A percentile compares a stretch with the other conserved stretches of the same genome.
These are phyloP conservation scores for Rapana venosa DNA, from an alignment of 2,888 invertebrate species.

Conservation along the genomic window DNA sequence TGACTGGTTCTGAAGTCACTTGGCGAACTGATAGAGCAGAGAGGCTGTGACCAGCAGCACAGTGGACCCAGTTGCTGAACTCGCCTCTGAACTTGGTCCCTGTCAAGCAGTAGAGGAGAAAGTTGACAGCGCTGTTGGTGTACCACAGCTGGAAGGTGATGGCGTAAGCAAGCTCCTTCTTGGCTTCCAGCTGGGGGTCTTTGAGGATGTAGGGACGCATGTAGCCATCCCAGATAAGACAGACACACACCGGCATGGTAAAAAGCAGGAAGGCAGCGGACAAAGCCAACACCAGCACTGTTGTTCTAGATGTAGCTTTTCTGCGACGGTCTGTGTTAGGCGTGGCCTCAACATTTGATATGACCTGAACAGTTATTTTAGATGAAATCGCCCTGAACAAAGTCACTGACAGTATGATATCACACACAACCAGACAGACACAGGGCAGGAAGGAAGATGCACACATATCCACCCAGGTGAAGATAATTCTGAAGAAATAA, in stretches of 20 bases:
- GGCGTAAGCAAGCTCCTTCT: not conserved
- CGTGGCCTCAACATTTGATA: not conserved
- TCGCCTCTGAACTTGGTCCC: not conserved
- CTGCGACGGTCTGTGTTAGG: not conserved
- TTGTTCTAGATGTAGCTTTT: not conserved
- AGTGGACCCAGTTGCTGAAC: not conserved
- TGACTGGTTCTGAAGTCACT: too few species aligned
- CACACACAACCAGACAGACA: not conserved
- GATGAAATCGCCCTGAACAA: not conserved
- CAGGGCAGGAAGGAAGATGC: not conserved
- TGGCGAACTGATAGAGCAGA: too few species aligned
- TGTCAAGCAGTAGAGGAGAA: not conserved
- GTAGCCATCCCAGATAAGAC: not conserved
- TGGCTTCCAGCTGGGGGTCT: not conserved
- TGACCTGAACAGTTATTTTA: not conserved
- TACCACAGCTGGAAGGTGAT: not conserved
- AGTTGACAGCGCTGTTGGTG: not conserved
- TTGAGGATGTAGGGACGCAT: not conserved
- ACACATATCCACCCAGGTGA: not conserved
- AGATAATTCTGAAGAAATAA: not conserved
- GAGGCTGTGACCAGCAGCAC: not conserved
- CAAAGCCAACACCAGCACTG: not conserved
- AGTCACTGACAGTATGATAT: not conserved
- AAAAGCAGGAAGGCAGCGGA: not conserved
- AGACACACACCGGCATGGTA: not conserved